These are phyloP conservation scores for Sarcophaga subvicina DNA, from an alignment of 2,888 invertebrate genomes.

Conservation along the genomic window DNA sequence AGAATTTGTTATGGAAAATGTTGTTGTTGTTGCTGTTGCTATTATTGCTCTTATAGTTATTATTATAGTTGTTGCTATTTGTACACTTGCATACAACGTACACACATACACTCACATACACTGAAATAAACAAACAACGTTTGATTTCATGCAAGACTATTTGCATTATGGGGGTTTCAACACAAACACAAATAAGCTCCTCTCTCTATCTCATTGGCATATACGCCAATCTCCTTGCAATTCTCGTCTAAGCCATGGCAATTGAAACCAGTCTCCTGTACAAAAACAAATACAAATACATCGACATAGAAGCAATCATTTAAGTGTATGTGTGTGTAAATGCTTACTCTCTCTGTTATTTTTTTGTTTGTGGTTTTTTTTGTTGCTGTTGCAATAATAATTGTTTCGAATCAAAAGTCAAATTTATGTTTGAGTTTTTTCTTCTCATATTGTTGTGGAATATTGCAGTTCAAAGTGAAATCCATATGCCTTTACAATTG, in stretches of 20 bases:
- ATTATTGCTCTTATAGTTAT: constrained; percentile 23
- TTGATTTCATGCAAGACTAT: constrained; percentile 37
- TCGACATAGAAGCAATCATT: too few relatives aligned
- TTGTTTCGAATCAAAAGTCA: constrained; percentile 59
- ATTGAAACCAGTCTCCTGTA: constrained; percentile 22
- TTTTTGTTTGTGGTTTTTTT: not conserved
- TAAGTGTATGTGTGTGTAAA: too few relatives aligned
- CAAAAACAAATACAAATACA: not conserved
- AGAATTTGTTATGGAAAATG: too few relatives aligned
- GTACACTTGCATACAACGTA: not conserved
- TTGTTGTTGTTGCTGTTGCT: constrained; percentile 28
- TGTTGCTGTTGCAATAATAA: constrained; percentile 20
- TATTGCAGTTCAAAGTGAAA: not conserved
- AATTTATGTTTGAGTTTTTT: constrained; percentile 48
- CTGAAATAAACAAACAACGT: constrained; percentile 2
- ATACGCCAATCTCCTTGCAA: not conserved
- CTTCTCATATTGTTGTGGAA: constrained; percentile 29
- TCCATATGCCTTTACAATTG: not conserved
- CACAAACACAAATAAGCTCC: constrained; percentile 47
- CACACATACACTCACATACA: not conserved
- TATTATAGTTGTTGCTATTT: constrained; percentile 1
- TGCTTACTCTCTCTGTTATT: not conserved
- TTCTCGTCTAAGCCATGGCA: constrained; percentile 2
- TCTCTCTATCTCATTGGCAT: not conserved
- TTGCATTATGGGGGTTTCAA: constrained; percentile 62